These are phyloP conservation scores for Centrocercus urophasianus DNA, from an alignment of 2,113 vertebrate species.

Conservation along the genomic window DNA sequence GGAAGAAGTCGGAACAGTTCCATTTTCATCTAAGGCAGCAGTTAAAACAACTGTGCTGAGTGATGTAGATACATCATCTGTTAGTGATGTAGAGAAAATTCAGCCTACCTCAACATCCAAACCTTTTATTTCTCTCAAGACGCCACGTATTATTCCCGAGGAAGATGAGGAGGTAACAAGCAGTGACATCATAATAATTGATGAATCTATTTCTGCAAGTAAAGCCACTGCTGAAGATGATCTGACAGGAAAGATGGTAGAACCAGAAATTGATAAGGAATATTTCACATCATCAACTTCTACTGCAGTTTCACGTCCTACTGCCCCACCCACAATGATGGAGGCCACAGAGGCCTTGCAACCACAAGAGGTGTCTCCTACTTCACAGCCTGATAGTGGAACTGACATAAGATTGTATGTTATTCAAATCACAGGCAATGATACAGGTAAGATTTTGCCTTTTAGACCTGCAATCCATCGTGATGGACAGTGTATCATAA, in stretches of 20 bases:
- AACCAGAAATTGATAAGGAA: slow-evolving; percentile 78
- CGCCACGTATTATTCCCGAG: slow-evolving; percentile 59
- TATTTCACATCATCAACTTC: slow-evolving; percentile 78
- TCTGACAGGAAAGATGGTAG: slow-evolving; percentile 52
- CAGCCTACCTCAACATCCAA: slow-evolving; percentile 37
- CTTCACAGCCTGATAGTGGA: slow-evolving; percentile 68
- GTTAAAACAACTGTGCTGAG: neutral
- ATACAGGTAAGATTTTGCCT: slow-evolving; percentile 88
- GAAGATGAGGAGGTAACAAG: slow-evolving; percentile 75
- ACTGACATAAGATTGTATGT: slow-evolving; percentile 82
- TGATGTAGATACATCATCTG: neutral
- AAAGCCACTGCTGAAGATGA: slow-evolving; percentile 62
- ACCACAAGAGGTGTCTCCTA: slow-evolving; percentile 63
- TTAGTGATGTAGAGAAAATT: slow-evolving; percentile 3
- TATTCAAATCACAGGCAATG: slow-evolving; percentile 82
- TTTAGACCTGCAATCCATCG: slow-evolving; percentile 61
- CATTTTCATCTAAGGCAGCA: slow-evolving; percentile 37
- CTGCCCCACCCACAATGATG: slow-evolving; percentile 56
- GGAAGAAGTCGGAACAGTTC: slow-evolving; percentile 17
- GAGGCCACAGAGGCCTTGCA: slow-evolving; percentile 68
- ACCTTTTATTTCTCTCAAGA: slow-evolving; percentile 28
- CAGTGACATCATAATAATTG: slow-evolving; percentile 74
- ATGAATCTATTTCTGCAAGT: slow-evolving; percentile 73
- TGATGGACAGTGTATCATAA: slow-evolving; percentile 59
- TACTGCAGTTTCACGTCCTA: slow-evolving; percentile 58